These are phyloP conservation scores for Halcyon malimbica DNA, from an alignment of 2,113 vertebrate genomes.

Conservation along the genomic window DNA sequence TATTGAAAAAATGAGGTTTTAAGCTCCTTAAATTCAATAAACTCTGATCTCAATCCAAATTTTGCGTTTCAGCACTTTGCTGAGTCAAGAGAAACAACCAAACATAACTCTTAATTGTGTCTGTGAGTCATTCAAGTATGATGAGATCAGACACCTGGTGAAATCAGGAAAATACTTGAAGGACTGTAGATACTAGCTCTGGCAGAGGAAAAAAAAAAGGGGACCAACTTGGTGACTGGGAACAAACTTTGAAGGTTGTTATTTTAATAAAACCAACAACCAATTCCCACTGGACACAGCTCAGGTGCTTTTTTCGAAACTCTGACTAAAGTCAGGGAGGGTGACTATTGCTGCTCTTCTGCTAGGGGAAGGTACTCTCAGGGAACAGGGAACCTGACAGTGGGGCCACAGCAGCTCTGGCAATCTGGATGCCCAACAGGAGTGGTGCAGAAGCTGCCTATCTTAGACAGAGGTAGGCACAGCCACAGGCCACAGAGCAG, in stretches of 20 bases:
- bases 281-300: no score
- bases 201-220: rapidly evolving
- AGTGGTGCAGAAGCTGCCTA: not conserved
- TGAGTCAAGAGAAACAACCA: not conserved
- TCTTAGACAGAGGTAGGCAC: not conserved
- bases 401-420: rapidly evolving
- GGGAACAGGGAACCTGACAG: not conserved
- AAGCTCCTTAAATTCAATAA: not conserved
- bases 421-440: not conserved
- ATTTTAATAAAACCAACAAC: not conserved
- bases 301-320: not conserved
- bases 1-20: not conserved
- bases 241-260: not conserved
- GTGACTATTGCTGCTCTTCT: not conserved
- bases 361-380: rapidly evolving
- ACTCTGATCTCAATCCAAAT: not conserved
- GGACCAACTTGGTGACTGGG: not conserved
- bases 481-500: not conserved
- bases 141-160: not conserved
- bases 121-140: not conserved
- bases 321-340: not conserved
- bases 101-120: not conserved
- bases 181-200: not conserved
- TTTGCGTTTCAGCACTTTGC: not conserved
- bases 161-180: not conserved